Conservation (phyloP, 92 coral and sea anemone genomes). For the Zoanthus solanderi region DNA sequence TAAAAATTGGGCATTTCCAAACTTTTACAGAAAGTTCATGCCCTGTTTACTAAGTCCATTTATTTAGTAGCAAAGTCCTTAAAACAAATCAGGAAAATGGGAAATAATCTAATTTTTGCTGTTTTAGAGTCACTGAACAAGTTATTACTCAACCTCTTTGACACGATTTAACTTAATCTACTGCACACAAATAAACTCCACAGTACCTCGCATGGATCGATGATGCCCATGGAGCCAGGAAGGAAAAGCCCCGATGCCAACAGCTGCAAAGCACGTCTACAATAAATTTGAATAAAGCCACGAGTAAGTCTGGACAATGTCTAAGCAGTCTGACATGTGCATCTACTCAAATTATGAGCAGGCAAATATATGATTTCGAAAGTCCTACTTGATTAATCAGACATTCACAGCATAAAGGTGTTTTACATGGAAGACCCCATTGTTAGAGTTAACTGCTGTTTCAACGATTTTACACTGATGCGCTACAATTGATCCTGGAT, state of each 20-base stretch:
- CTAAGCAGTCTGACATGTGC: neutral
- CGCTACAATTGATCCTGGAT: too few relatives aligned
- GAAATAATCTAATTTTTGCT: too few relatives aligned
- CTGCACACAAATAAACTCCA: neutral
- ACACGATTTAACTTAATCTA: neutral
- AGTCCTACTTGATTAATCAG: neutral
- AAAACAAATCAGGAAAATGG: too few relatives aligned
- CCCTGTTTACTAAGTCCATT: too few relatives aligned
- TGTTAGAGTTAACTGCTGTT: too few relatives aligned
- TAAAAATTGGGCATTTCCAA: too few relatives aligned
- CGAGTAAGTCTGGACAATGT: neutral
- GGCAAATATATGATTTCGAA: neutral
- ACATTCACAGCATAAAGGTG: neutral
- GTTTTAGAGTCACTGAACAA: too few relatives aligned
- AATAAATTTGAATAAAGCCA: neutral
- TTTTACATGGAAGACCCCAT: too few relatives aligned
- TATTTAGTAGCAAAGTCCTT: too few relatives aligned
- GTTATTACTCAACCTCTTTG: too few relatives aligned
- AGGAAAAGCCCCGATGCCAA: constrained; percentile 91
- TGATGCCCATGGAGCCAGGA: constrained; percentile 95
- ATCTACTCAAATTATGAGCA: neutral
- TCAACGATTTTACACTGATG: too few relatives aligned
- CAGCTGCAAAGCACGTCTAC: constrained; percentile 95
- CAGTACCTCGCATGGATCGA: constrained; percentile 98
- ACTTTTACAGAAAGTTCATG: too few relatives aligned